Base-by-base conservation (phyloP, 64 coral and sea anemone species). In the Montipora cactus region DNA sequence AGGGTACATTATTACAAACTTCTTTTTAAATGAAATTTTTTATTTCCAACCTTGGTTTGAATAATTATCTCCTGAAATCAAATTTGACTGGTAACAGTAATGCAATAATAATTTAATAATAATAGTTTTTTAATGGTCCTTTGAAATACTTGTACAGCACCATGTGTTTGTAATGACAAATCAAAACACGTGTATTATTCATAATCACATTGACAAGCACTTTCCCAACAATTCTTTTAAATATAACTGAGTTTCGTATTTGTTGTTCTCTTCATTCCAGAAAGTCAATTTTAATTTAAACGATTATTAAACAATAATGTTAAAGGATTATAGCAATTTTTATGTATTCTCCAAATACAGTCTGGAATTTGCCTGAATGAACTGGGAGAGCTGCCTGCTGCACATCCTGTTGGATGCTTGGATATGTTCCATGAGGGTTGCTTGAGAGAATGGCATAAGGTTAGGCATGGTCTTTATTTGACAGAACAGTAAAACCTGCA, bases 381-480 rank as follows among this genome's bases (percentile, higher is more conserved):
- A 46, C 49, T 77, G 44, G 44, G 37, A 47, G 28, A 77, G 7
- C 44, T 47, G 75, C 15, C 75, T 47, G 44, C 28, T 77, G 11
- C 44, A 77, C 28, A 48, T 10, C 75, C 75, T 77, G 75, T 77
- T 44, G 75, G 75, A 77, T 49, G 75, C 44, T 77, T 77, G 28
- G 75, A 77, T 47, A 77, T 77, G 52, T 57, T 77, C 48, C 75
- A 77, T 77, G 75, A 77, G 45, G 75, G 44, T 47, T 77, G 75
- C 45, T 46, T 77, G 75, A 77, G 75, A 47, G 75, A 77, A 77
- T 77, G 75, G 45, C 75, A 77, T 13, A 77, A 77, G 75, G 75
- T 77, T 16, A 14, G 18, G 64, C 18, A 19, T 67, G 44, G 53
- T 57, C 53, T 11, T 57, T 57, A 77, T 48, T 45, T 77, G 37